phyloP scores from a whole-genome alignment of 2,797 vertebrate genomes.

The Selene dorsalis region DNA sequence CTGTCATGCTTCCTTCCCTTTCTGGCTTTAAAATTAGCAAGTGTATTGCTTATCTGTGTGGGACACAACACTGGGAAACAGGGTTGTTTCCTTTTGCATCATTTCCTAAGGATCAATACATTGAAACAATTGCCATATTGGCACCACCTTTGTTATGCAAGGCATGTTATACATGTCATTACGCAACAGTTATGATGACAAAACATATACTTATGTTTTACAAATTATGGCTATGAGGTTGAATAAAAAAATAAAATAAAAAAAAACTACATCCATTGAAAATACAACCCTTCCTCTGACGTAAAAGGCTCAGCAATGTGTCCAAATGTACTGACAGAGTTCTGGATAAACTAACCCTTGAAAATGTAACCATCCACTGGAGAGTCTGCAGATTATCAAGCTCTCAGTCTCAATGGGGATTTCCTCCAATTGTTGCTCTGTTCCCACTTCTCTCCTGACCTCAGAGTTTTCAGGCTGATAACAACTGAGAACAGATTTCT shows the following conservation, averaged over 20 bases:
- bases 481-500: conserved; percentile 22
- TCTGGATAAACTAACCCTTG: conserved; percentile 47
- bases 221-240: not conserved
- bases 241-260: conserved; percentile 9
- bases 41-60: conserved; percentile 91
- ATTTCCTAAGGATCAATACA: conserved; percentile 89
- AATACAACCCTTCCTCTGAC: conserved; percentile 18
- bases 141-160: conserved; percentile 23
- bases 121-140: conserved; percentile 80
- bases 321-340: conserved; percentile 23
- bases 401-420: conserved; percentile 70
- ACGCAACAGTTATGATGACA: not conserved
- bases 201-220: not conserved
- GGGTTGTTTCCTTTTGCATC: conserved; percentile 93
- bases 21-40: conserved; percentile 92
- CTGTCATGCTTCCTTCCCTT: conserved; percentile 95
- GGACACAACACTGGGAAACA: conserved; percentile 89
- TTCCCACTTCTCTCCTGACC: conserved; percentile 54
- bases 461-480: conserved; percentile 34
- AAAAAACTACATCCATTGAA: not conserved
- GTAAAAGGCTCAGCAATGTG: conserved; percentile 24
- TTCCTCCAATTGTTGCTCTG: conserved; percentile 82
- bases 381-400: conserved; percentile 58
- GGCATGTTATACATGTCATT: not conserved
- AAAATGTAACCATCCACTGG: conserved; percentile 17